A percentile compares a stretch with the other conserved stretches of the same genome.
phyloP scores from a whole-genome alignment of 1,140 invertebrate genomes.

The Dinoponera quadriceps region DNA sequence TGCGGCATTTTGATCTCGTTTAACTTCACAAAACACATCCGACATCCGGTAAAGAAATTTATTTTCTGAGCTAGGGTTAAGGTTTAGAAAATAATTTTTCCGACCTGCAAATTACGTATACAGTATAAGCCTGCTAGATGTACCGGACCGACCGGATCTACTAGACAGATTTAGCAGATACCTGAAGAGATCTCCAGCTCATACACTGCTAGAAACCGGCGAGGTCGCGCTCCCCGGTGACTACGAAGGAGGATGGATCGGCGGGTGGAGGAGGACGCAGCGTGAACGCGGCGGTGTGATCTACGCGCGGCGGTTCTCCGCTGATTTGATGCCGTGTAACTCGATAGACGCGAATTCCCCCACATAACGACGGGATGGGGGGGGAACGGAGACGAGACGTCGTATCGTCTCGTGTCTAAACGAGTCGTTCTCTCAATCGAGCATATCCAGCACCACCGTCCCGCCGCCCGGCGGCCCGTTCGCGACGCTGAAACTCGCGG shows the following conservation, averaged over 20 bases:
- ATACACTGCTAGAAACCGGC: neutral
- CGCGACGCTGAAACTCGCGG: constrained; percentile 16
- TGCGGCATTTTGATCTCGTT: too few relatives aligned
- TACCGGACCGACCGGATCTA: too few relatives aligned
- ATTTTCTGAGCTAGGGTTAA: too few relatives aligned
- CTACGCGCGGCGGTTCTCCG: constrained; percentile 12
- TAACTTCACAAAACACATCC: too few relatives aligned
- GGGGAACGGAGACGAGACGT: constrained; percentile 1
- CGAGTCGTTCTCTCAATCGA: constrained; percentile 49
- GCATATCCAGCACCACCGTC: neutral
- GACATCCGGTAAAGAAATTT: too few relatives aligned
- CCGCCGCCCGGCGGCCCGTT: neutral
- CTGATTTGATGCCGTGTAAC: constrained; percentile 58
- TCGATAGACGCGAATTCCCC: constrained; percentile 44
- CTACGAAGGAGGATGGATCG: neutral
- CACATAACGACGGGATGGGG: neutral
- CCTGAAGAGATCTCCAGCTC: too few relatives aligned
- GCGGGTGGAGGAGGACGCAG: neutral
- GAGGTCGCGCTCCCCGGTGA: neutral
- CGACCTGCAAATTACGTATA: neutral
- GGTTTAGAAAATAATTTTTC: neutral
- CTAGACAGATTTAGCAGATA: too few relatives aligned
- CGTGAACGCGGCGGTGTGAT: constrained; percentile 15
- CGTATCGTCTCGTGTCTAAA: constrained; percentile 36
- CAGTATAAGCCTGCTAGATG: too few relatives aligned